Base-by-base conservation (phyloP, 2,888 invertebrate genomes). In the Campopleginae sp. region DNA sequence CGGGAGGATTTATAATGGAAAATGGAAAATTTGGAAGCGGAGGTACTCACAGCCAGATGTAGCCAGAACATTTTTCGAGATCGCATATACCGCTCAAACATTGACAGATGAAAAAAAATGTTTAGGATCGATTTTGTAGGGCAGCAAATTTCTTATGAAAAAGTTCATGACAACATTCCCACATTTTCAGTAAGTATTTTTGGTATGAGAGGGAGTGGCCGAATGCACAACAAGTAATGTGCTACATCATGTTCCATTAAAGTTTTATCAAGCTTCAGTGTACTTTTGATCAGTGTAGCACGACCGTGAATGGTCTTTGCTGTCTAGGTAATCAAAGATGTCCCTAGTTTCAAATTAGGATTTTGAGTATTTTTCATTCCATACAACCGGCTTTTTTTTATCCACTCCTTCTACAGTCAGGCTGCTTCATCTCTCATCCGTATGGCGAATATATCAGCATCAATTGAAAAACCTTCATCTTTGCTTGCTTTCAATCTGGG, bases 401-500 rank as follows among this genome's bases (percentile, higher is more conserved):
- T 23, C 27, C 23, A 27, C 14, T 31, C 38, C 27, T 46, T 68
- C 63, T 10, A 68, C 66, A 12, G 19, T 46, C 2, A 46, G 23
- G 44, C 44, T 72, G 51, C 31, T 48, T n/a, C 38, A 58, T 31
- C 58, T 44, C 2, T 74, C 42, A 27, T 10, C 38, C 58, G n/a
- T 65, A 72, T 33, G 54, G 46, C 46, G 74, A 74, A 42, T 65
- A 27, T 42, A 42, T 51, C 72, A 51, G 72, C 31, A 74, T 72
- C 68, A 61, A 68, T 27, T 19, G 68, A 23, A 27, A 81, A 38
- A 23, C 54, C 76, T 78, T 58, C 33, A 63, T 68, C 74, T 27
- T 68, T 76, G 54, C 23, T 44, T 46, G 63, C 71, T 70, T 58
- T 76, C 85, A 89, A 90, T 90, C 88, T 88, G 86, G 79, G 86